Base-by-base conservation (phyloP, 2,797 vertebrate genomes). In the Sebastes minor region DNA sequence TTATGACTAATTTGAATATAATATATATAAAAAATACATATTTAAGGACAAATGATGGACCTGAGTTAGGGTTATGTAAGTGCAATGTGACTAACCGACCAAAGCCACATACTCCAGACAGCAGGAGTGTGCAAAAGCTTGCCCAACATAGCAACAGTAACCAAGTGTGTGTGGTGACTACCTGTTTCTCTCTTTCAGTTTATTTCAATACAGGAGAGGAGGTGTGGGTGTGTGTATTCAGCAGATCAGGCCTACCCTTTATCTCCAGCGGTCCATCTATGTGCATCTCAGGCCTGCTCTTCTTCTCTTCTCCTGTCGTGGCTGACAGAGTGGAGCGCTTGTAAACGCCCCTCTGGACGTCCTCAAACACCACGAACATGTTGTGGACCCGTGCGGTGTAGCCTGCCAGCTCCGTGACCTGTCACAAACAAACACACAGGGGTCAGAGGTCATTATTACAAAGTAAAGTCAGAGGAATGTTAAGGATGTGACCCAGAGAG, bases 321-420 rank as follows among this genome's bases (percentile, higher is more conserved):
- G 89, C 91, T 12, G 95, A 90, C 42, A 96, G 82, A 32, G 95
- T 85, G 6, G 96, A 94, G 86, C 97, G 97, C 91, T 97, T 99
- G 95, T 99, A 99, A 89, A 98, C 92, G 16, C 98, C 98, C 86
- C 89, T 96, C 90, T 97, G 98, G 60, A 99, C 98, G 85, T 99
- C 98, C 49, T 97, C 97, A 64, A 99, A 99, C 86, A 99, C 98
- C 76, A 93, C 92, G 78, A 99, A 98, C 98, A 99, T 98, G 92
- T 97, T 98, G 94, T 99, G 96, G 32, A 99, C 98, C 10, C 98
- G 95, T 20, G 98, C 97, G 0, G 98, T 99, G 91, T 99, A 99
- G 38, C 98, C 98, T 35, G 98, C 98, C 90, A 99, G 92, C 90
- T 99, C 98, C 5, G 98, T 99, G 90, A 99, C 93, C 98, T 99